Evolutionary conservation across 2,797 vertebrate species (phyloP), one percentile per base, ranked within the genome.

Genomic region (Ptychadena robeensis): DNA sequence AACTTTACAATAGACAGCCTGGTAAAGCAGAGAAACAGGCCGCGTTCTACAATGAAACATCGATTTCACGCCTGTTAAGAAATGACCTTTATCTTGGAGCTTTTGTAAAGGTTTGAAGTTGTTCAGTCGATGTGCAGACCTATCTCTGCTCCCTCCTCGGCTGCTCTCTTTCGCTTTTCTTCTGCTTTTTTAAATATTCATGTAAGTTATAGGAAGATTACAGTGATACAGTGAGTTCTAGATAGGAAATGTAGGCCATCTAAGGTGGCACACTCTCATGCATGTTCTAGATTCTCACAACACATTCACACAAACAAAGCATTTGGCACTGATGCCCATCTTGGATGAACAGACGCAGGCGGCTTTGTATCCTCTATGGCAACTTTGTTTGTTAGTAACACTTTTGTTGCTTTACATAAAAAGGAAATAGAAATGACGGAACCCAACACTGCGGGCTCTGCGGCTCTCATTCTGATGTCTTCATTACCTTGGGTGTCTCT

Each of bases 181-280:
- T 53, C 12, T 28, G n/a, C 40, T 57, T 66, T 68, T 27, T 68
- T 34, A 78, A 78, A 78, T 68, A 79, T 79, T 68, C 35, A 79
- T 79, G n/a, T 57, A 40, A 6, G 22, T 14, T 65, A 9, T 57
- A 79, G 35, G 40, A 57, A 30, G 65, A 57, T n/a, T n/a, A n/a
- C n/a, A n/a, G n/a, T n/a, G n/a, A n/a, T 37, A 68, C 48, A 18
- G 0, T 9, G 12, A 28, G 44, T 68, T 69, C 31, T 35, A 37
- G 40, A 69, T 53, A 35, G 18, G 7, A 14, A 69, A 68, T 68
- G 44, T 68, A 57, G 64, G 40, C 31, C 31, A 40, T 18, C 22
- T 15, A 66, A 32, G 66, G 15, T 30, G 1, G 30, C 2, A 22
- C 2, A 8, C 48, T 59, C 25, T 27, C 57, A 8, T 61, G 25